Evolutionary conservation across 2,797 vertebrate species (phyloP).

Genomic region (Cossypha caffra): DNA sequence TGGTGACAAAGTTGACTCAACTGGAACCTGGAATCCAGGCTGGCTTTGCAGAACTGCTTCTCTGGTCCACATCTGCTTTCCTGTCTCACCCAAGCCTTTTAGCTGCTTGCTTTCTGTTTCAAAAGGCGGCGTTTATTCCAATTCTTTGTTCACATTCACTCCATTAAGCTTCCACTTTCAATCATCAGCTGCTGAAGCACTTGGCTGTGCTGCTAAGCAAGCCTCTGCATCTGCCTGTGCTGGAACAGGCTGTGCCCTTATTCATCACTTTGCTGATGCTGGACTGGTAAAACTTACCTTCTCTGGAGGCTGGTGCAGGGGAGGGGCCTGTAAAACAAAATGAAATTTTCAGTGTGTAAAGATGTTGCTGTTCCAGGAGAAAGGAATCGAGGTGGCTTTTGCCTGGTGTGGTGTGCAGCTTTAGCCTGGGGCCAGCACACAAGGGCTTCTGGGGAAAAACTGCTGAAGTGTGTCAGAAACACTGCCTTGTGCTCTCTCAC

Average conservation of each 20-base stretch:
- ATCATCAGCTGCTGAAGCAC: slow-evolving; percentile 50
- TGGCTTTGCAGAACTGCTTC: neutral
- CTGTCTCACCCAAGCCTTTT: neutral
- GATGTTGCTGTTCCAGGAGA: neutral
- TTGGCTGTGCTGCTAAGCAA: slow-evolving; percentile 29
- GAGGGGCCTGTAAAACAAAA: neutral
- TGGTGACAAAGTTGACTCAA: neutral
- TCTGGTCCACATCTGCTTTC: slow-evolving; percentile 20
- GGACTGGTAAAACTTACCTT: slow-evolving; percentile 39
- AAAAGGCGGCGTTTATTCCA: slow-evolving; percentile 56
- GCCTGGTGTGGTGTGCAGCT: neutral
- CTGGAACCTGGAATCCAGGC: neutral
- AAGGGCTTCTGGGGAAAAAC: neutral
- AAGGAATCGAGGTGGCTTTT: neutral
- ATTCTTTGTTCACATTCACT: slow-evolving; percentile 47
- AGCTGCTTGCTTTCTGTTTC: slow-evolving; percentile 15
- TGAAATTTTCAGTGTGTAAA: neutral
- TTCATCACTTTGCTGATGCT: slow-evolving; percentile 31
- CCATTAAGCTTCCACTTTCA: slow-evolving; percentile 60
- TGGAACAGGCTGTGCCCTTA: neutral
- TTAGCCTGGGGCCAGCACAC: neutral
- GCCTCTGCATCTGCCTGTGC: neutral
- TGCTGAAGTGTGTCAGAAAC: neutral
- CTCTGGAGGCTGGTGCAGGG: neutral
- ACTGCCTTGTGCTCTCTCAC: neutral